phyloP scores from a whole-genome alignment of 2,797 vertebrate genomes.

The Botia kubotai region DNA sequence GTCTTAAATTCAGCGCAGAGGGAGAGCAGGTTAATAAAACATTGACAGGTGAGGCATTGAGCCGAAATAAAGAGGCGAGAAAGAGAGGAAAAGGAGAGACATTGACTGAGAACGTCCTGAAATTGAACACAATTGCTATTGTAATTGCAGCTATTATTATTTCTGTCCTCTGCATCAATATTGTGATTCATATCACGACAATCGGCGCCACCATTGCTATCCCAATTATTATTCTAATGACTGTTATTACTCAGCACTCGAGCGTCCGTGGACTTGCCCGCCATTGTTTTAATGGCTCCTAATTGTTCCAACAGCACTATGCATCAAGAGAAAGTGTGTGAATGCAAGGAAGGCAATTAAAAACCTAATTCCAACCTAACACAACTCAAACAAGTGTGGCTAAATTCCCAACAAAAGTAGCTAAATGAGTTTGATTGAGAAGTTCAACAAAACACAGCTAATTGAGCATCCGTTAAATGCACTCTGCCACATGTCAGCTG shows the following conservation, averaged over 20 bases:
- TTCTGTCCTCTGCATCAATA: constrained; percentile 78
- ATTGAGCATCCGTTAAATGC: constrained; percentile 71
- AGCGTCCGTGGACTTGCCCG: constrained; percentile 64
- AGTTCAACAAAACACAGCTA: constrained; percentile 66
- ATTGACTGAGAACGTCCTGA: constrained; percentile 61
- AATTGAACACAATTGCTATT: constrained; percentile 70
- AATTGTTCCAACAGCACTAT: constrained; percentile 67
- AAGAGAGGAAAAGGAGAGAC: constrained; percentile 25
- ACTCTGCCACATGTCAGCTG: constrained; percentile 72
- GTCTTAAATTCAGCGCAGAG: constrained; percentile 44
- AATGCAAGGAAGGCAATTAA: constrained; percentile 57
- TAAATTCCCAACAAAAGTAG: constrained; percentile 54
- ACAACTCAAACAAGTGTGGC: constrained; percentile 44
- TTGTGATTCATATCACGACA: constrained; percentile 81
- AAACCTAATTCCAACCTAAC: constrained; percentile 60
- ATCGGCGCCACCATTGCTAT: constrained; percentile 71
- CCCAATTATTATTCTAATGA: constrained; percentile 81
- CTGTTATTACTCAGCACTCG: constrained; percentile 80
- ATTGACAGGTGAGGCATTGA: constrained; percentile 58
- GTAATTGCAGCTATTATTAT: constrained; percentile 79
- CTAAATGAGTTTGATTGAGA: constrained; percentile 61
- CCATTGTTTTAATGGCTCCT: constrained; percentile 72
- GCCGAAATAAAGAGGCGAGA: constrained; percentile 41
- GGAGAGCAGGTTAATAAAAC: constrained; percentile 60
- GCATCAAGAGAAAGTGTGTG: constrained; percentile 64